These are phyloP conservation scores for Melanchra persicariae DNA, from an alignment of 2,888 invertebrate species.

Conservation along the genomic window DNA sequence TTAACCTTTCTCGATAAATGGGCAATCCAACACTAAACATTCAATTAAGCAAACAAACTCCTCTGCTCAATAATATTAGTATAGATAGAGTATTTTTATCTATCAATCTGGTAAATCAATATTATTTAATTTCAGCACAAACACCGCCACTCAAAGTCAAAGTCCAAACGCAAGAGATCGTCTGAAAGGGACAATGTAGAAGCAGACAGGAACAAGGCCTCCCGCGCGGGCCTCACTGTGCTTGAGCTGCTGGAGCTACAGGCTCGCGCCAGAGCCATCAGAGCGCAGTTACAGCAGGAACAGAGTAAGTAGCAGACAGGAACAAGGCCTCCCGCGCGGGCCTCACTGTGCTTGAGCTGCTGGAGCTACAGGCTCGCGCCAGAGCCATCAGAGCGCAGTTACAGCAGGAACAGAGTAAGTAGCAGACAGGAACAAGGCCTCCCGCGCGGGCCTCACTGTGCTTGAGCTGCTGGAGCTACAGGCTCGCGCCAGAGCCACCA, in stretches of 20 bases:
- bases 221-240: too few species aligned
- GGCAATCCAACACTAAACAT: too few species aligned
- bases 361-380: slow-evolving; percentile 93
- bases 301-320: slow-evolving; percentile 73
- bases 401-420: slow-evolving; percentile 89
- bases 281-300: slow-evolving; percentile 92
- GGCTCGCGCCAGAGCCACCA: slow-evolving; percentile 93
- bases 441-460: slow-evolving; percentile 91
- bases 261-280: slow-evolving; percentile 93
- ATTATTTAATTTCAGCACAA: slow-evolving; percentile 82
- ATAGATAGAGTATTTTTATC: too few species aligned
- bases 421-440: slow-evolving; percentile 70
- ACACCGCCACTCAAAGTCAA: slow-evolving; percentile 72
- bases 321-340: slow-evolving; percentile 81
- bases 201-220: slow-evolving; percentile 51
- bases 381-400: slow-evolving; percentile 93
- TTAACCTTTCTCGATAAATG: too few species aligned
- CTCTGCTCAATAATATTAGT: too few species aligned
- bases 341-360: slow-evolving; percentile 92
- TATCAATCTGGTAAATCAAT: too few species aligned
- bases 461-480: slow-evolving; percentile 93
- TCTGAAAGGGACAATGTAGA: slow-evolving; percentile 48
- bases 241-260: slow-evolving; percentile 93
- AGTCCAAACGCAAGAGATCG: slow-evolving; percentile 68
- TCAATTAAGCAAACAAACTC: too few species aligned